A percentile compares a stretch with the other conserved stretches of the same genome.
Evolutionary conservation across 2,797 vertebrate genomes (phyloP).

Genomic region (Tachyglossus aculeatus): DNA sequence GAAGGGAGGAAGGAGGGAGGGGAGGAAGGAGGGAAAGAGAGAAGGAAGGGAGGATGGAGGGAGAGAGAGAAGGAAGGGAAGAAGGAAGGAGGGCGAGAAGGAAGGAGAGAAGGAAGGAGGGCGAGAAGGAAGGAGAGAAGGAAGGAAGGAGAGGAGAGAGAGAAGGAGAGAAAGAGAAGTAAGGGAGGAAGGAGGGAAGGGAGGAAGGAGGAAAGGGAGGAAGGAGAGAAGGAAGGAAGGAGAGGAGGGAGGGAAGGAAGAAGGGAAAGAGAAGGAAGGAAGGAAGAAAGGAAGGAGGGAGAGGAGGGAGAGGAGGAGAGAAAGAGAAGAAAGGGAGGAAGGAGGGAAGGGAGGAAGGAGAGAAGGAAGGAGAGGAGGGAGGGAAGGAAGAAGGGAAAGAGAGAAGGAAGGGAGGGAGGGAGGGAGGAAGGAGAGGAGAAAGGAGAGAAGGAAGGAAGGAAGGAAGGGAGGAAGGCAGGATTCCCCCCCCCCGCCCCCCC

Average conservation of each 20-base stretch:
- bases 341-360: no score
- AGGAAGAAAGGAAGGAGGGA: background rate
- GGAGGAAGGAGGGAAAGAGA: background rate
- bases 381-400: background rate
- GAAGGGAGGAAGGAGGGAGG: background rate
- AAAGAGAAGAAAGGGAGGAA: no score
- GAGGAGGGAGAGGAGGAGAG: background rate
- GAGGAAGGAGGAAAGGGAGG: background rate
- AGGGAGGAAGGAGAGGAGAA: background rate
- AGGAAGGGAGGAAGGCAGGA: slow-evolving; percentile 15
- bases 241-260: background rate
- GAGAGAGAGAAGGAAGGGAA: background rate
- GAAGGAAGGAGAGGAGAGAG: no score
- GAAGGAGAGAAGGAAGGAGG: no score
- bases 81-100: background rate
- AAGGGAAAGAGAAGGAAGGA: no score
- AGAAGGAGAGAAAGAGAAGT: no score
- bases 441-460: background rate
- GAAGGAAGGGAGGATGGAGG: background rate
- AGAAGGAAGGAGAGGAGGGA: background rate
- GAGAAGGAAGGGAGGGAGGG: background rate
- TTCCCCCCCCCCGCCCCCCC: no score
- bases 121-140: background rate
- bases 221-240: background rate
- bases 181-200: background rate